Conservation (phyloP, 1,140 invertebrate species). For the Caenorhabditis inopinata region DNA sequence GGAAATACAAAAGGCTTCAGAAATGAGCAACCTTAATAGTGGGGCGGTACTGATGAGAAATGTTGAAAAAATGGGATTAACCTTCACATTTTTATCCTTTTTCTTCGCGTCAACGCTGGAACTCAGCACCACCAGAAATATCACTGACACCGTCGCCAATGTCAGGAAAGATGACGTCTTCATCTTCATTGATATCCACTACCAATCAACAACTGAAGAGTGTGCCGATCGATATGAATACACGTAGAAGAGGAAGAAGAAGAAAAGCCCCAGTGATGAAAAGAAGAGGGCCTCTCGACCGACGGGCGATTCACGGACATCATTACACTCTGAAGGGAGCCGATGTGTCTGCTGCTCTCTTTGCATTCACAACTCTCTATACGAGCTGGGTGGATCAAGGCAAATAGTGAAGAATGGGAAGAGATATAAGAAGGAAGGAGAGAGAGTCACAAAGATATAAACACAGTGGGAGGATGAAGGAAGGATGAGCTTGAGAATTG, state of each 20-base stretch:
- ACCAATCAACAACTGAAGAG: background rate
- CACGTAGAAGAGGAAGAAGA: background rate
- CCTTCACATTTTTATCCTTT: conserved; percentile 17
- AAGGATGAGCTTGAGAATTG: background rate
- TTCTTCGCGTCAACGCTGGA: background rate
- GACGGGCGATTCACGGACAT: conserved; percentile 19
- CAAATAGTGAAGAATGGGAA: background rate
- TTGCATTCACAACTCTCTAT: background rate
- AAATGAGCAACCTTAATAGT: too few species aligned
- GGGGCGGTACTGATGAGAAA: background rate
- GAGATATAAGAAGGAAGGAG: background rate
- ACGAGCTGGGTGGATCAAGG: background rate
- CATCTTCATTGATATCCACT: too few species aligned
- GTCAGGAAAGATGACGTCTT: conserved; percentile 25
- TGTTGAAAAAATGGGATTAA: background rate
- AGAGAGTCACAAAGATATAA: background rate
- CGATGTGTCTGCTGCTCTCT: background rate
- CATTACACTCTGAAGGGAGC: conserved; percentile 32
- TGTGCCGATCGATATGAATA: conserved; percentile 13
- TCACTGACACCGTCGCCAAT: conserved; percentile 10
- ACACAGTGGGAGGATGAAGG: conserved; percentile 11
- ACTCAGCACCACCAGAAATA: conserved; percentile 2
- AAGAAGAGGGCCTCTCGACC: background rate
- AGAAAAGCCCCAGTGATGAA: conserved; percentile 20
- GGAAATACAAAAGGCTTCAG: too few species aligned